A percentile compares a stretch with the other conserved stretches of the same genome.
Conservation (phyloP, 2,113 vertebrate species). For the Lonchura striata region DNA sequence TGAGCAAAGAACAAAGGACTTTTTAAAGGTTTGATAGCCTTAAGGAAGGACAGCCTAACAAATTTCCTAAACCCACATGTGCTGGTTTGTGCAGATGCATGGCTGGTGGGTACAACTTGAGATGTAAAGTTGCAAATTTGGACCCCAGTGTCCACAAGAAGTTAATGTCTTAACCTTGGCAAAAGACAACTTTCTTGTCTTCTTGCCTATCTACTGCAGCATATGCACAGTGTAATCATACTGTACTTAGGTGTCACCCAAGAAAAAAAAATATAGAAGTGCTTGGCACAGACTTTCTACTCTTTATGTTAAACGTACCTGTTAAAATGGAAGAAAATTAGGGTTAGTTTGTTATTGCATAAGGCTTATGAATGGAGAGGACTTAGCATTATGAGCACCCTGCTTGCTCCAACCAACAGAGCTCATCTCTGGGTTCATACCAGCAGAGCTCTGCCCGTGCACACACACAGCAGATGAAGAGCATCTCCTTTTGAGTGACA, state of each 20-base stretch:
- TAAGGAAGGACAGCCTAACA: not conserved
- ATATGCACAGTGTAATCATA: not conserved
- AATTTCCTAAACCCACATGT: not conserved
- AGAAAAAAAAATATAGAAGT: not conserved
- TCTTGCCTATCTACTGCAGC: not conserved
- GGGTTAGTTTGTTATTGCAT: not conserved
- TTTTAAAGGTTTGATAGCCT: not conserved
- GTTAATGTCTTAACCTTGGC: not conserved
- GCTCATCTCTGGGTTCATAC: not conserved
- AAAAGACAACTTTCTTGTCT: not conserved
- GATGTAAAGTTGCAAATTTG: not conserved
- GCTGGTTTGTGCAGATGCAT: not conserved
- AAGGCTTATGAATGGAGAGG: not conserved
- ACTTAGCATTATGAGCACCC: not conserved
- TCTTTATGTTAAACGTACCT: not conserved
- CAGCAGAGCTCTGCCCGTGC: not conserved
- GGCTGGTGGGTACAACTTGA: not conserved
- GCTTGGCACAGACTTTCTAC: not conserved
- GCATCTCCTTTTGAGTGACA: not conserved
- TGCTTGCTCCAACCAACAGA: not conserved
- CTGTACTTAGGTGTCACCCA: not conserved
- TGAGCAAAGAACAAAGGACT: not conserved
- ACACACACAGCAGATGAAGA: not conserved
- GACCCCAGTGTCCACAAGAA: not conserved
- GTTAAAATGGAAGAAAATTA: not conserved